Conservation (phyloP, 2,797 vertebrate genomes). For the Pseudotriccus pelzelni region DNA sequence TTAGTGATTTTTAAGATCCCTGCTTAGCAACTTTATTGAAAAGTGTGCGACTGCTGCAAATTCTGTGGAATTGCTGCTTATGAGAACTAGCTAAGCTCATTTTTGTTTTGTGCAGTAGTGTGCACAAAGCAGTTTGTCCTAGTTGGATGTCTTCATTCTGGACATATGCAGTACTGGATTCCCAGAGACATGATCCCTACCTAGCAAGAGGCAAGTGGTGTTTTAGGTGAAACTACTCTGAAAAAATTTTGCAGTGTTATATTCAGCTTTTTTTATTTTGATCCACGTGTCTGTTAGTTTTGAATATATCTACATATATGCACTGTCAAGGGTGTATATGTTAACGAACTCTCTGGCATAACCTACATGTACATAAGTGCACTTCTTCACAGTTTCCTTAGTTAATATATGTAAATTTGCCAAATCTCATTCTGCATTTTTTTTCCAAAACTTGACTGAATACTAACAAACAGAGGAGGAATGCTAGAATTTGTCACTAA, state of each 20-base stretch:
- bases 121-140: neutral
- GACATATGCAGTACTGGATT: neutral
- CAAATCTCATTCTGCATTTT: neutral
- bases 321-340: neutral
- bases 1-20: neutral
- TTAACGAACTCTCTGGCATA: neutral
- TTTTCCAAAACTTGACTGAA: neutral
- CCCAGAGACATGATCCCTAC: neutral
- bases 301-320: neutral
- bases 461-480: neutral
- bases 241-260: neutral
- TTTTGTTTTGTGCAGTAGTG: neutral
- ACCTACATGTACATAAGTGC: accelerated
- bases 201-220: neutral
- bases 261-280: neutral
- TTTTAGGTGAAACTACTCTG: neutral
- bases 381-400: neutral
- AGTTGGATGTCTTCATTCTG: neutral
- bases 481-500: neutral
- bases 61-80: neutral
- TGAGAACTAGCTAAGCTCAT: neutral
- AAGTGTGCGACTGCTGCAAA: neutral
- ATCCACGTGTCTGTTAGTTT: neutral
- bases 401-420: neutral
- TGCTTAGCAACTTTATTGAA: neutral